These are phyloP conservation scores for Cynaeus angustus DNA, from an alignment of 2,888 invertebrate genomes.

Conservation along the genomic window DNA sequence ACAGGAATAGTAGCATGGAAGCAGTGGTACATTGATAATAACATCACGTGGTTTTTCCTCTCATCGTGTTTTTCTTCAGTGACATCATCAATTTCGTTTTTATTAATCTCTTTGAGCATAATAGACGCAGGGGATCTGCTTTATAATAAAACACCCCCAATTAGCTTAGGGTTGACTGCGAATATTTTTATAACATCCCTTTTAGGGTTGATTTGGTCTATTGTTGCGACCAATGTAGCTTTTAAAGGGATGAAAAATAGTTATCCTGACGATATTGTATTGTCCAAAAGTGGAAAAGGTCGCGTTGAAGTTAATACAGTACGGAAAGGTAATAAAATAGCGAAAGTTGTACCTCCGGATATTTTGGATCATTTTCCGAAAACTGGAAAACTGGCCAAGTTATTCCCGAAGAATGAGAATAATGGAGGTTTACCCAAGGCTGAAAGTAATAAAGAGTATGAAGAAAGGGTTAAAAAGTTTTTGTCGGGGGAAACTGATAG, in stretches of 20 bases:
- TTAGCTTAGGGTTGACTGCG: conserved; percentile 72
- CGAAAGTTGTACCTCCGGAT: conserved; percentile 73
- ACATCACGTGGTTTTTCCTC: conserved; percentile 78
- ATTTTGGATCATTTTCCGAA: conserved; percentile 75
- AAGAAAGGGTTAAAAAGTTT: conserved; percentile 71
- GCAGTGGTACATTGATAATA: conserved; percentile 79
- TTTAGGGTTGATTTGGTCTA: conserved; percentile 77
- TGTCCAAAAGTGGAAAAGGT: conserved; percentile 70
- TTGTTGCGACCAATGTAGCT: conserved; percentile 76
- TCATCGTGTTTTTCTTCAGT: conserved; percentile 74
- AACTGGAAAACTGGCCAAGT: conserved; percentile 73
- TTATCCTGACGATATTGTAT: conserved; percentile 74
- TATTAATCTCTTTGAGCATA: conserved; percentile 54
- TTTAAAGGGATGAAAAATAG: conserved; percentile 77
- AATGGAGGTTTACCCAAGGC: conserved; percentile 66
- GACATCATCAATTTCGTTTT: conserved; percentile 70
- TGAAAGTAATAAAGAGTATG: conserved; percentile 71
- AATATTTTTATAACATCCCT: conserved; percentile 77
- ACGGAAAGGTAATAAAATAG: conserved; percentile 75
- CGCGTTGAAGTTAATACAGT: conserved; percentile 74
- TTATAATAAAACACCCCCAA: conserved; percentile 53
- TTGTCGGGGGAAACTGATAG: conserved; percentile 55
- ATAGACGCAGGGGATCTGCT: conserved; percentile 43
- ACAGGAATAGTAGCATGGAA: conserved; percentile 78
- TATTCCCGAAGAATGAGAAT: conserved; percentile 69